These are phyloP conservation scores for Chironomus riparius DNA, from an alignment of 2,888 invertebrate species.

Conservation along the genomic window DNA sequence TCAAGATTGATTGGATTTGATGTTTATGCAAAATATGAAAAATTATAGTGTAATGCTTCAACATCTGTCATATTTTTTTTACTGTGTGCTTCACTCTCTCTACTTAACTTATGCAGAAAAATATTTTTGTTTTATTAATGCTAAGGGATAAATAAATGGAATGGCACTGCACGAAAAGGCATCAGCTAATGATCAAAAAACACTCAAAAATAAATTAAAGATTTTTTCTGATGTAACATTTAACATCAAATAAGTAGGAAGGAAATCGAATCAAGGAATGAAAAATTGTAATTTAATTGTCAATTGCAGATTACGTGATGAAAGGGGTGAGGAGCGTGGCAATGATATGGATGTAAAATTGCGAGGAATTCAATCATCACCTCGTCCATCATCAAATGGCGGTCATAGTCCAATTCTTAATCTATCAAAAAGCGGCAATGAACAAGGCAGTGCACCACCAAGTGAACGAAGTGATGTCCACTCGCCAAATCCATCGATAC, in stretches of 20 bases:
- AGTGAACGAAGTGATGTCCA: conserved; percentile 53
- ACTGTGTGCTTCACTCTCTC: background rate
- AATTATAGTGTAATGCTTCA: conserved; percentile 22
- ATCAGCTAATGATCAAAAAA: conserved; percentile 16
- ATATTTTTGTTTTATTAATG: no score
- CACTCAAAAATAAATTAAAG: conserved; percentile 18
- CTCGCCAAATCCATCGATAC: conserved; percentile 52
- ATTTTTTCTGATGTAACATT: background rate
- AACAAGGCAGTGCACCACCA: conserved; percentile 54
- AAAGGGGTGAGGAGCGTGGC: conserved; percentile 61
- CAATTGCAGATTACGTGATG: conserved; percentile 69
- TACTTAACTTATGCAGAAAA: background rate
- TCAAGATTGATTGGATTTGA: conserved; percentile 28
- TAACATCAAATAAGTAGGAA: background rate
- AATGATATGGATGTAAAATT: conserved; percentile 68
- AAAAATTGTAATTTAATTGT: background rate
- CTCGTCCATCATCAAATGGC: conserved; percentile 60
- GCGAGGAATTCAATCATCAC: conserved; percentile 47
- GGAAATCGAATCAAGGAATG: no score
- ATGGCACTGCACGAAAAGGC: no score
- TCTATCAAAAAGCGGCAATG: conserved; percentile 77
- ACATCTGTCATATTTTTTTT: conserved; percentile 25
- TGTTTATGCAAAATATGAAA: conserved; percentile 27
- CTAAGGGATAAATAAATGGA: no score
- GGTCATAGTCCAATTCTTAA: conserved; percentile 88